Evolutionary conservation across 2,888 invertebrate species (phyloP), one percentile per base, ranked within the genome.

Genomic region (Drosophila paramelanica): DNA sequence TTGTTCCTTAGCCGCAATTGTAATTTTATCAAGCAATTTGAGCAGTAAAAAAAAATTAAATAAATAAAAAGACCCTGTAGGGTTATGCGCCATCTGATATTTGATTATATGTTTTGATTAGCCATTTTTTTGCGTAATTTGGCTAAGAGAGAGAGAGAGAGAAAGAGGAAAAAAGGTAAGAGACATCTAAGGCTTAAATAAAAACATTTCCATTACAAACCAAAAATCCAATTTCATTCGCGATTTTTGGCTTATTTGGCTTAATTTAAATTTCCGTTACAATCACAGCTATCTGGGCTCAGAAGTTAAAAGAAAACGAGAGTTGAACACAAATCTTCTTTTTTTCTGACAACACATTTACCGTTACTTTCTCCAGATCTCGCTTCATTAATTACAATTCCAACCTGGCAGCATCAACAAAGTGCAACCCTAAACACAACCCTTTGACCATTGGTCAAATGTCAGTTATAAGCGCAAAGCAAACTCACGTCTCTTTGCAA

Each of bases 1-100:
- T 80, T 80, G 77, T 85, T 75, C 67, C 42, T 17, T 41, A 14
- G 60, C 86, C 88, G 55, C 89, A 83, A 83, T 87, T 87, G 81
- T 81, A 61, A 88, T 77, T 77, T 88, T 79, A 85, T 89, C 76
- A 85, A 77, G 75, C 81, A 84, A 88, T 85, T 89, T 87, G 59
- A 57, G 62, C 55, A 69, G 57, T 74, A 45, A 55, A 45, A 55
- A 43, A 41, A 41, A 52, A 31, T n/a, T 17, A 3, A 68, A 65
- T 55, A 46, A 33, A 52, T 23, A 23, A 23, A 23, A 23, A 23
- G 23, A 4, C 17, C 36, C 38, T 33, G n/a, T 53, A 17, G 46
- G 67, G 74, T 62, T 65, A 68, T 66, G 62, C 13, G 45, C 57
- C 57, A 82, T 62, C 45, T 66, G 81, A 82, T 87, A 82, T 72